phyloP scores from a whole-genome alignment of 2,888 invertebrate genomes.

The Disparrhopalites patrizii region DNA sequence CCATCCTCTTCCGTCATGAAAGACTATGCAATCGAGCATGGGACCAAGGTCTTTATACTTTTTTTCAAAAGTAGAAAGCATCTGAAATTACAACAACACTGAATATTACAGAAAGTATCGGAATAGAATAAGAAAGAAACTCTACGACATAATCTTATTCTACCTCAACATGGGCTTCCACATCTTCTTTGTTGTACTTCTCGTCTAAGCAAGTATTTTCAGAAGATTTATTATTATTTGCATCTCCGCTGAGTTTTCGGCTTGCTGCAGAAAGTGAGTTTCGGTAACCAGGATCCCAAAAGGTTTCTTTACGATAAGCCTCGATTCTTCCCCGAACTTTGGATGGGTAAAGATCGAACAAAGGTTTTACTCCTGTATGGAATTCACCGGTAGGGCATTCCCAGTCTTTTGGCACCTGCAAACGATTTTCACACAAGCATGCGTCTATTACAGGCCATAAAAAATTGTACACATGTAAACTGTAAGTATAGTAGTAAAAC shows the following conservation, averaged over 20 bases:
- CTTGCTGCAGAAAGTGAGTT: constrained; percentile 71
- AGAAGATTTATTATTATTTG: constrained; percentile 20
- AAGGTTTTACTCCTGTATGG: constrained; percentile 80
- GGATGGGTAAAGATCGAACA: constrained; percentile 80
- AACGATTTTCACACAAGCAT: background rate
- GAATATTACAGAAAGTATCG: background rate
- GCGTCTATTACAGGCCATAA: background rate
- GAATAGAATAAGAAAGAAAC: background rate
- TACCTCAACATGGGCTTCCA: constrained; percentile 79
- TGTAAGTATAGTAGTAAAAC: background rate
- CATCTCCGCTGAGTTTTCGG: constrained; percentile 30
- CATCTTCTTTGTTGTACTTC: constrained; percentile 80
- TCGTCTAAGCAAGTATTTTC: constrained; percentile 59
- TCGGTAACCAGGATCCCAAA: constrained; percentile 83
- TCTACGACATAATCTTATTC: background rate
- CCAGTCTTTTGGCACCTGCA: constrained; percentile 75
- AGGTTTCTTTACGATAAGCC: constrained; percentile 71
- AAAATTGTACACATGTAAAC: background rate
- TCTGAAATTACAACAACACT: constrained; percentile 8
- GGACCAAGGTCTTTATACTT: constrained; percentile 83
- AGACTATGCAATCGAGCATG: constrained; percentile 88
- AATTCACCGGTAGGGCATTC: constrained; percentile 77
- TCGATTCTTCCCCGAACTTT: constrained; percentile 75
- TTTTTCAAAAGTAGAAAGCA: constrained; percentile 74
- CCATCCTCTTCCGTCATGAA: constrained; percentile 71